These are phyloP conservation scores for Lycaon pictus DNA, from an alignment of 2,113 vertebrate species.

Conservation along the genomic window DNA sequence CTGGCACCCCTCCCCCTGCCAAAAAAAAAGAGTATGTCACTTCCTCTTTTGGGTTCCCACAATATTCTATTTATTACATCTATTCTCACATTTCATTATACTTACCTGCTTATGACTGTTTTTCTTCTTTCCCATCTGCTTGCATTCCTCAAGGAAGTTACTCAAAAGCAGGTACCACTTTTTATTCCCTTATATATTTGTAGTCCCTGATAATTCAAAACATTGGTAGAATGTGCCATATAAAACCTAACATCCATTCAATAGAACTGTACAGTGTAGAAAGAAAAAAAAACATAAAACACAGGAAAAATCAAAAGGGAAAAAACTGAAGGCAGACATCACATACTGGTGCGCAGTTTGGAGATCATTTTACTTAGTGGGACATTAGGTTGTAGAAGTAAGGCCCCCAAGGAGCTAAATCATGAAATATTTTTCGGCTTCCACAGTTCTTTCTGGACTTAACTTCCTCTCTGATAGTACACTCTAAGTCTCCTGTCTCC, in stretches of 20 bases:
- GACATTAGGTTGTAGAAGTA: neutral
- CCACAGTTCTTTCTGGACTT: neutral
- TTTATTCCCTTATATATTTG: conserved; percentile 19
- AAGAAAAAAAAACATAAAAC: neutral
- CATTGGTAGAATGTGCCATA: neutral
- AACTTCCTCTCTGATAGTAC: neutral
- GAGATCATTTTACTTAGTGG: neutral
- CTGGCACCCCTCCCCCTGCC: no score
- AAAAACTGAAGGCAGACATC: neutral
- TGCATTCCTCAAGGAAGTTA: neutral
- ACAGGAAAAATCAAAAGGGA: neutral
- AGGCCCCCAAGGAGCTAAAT: neutral
- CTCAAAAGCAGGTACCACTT: neutral
- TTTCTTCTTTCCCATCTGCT: conserved; percentile 22
- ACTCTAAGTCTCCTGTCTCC: neutral
- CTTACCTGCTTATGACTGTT: neutral
- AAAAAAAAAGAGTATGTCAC: neutral
- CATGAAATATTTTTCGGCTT: neutral
- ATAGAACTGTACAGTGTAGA: neutral
- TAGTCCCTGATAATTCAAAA: conserved; percentile 31
- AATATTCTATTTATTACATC: neutral
- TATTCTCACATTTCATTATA: conserved; percentile 27
- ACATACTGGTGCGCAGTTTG: neutral
- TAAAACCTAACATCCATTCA: neutral
- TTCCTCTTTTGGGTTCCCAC: neutral